phyloP scores from a whole-genome alignment of 1,140 invertebrate species.

The Tigriopus japonicus region DNA sequence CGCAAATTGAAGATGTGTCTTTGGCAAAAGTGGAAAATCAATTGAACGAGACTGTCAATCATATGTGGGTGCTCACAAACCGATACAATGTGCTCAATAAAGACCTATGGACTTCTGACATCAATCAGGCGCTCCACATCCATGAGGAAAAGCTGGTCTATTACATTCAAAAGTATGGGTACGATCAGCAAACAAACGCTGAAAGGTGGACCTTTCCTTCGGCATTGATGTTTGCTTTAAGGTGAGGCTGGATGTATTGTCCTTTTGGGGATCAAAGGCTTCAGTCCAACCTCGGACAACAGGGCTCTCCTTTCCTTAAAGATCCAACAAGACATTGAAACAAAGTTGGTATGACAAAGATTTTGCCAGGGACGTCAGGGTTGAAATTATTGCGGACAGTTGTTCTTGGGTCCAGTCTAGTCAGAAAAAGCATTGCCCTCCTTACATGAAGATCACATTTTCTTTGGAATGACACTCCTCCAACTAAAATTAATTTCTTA shows the following conservation, averaged over 20 bases:
- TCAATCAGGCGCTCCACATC: neutral
- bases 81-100: constrained; percentile 53
- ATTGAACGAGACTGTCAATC: constrained; percentile 34
- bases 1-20: constrained; percentile 31
- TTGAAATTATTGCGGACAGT: too few relatives aligned
- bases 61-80: constrained; percentile 51
- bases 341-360: too few relatives aligned
- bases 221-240: constrained; percentile 64
- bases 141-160: constrained; percentile 37
- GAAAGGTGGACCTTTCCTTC: constrained; percentile 59
- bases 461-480: too few relatives aligned
- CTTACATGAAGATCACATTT: too few relatives aligned
- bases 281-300: too few relatives aligned
- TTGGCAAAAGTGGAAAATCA: constrained; percentile 26
- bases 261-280: too few relatives aligned
- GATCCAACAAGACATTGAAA: too few relatives aligned
- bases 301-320: too few relatives aligned
- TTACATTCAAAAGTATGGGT: constrained; percentile 43
- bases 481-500: too few relatives aligned
- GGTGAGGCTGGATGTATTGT: neutral
- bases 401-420: too few relatives aligned
- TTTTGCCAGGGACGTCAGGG: too few relatives aligned
- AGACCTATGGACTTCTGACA: constrained; percentile 39
- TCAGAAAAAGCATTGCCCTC: too few relatives aligned
- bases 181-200: constrained; percentile 24